Conservation (phyloP, 2,888 invertebrate species). For the Plutella xylostella region DNA sequence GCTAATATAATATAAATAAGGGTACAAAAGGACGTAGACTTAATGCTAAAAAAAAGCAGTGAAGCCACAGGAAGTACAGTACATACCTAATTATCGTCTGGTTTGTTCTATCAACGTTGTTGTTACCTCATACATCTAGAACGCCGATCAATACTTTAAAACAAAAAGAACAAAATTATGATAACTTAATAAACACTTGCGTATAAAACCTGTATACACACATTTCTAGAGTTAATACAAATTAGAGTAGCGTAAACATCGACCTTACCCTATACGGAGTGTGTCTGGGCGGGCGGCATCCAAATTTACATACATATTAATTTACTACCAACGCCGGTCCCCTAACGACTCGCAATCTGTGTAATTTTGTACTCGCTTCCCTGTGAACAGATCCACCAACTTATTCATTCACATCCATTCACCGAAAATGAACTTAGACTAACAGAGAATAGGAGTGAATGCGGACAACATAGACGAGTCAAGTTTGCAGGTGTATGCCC, state of each 20-base stretch:
- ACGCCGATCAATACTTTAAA: too few species aligned
- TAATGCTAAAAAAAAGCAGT: too few species aligned
- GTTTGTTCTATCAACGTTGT: too few species aligned
- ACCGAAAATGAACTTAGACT: neutral
- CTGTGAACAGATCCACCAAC: neutral
- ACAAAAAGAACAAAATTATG: neutral
- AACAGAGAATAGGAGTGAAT: neutral
- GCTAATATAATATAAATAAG: too few species aligned
- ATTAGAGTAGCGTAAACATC: slow-evolving; percentile 27
- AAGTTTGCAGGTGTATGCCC: slow-evolving; percentile 8
- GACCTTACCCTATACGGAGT: slow-evolving; percentile 31
- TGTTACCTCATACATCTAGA: too few species aligned
- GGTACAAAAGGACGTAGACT: too few species aligned
- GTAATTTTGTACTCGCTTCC: slow-evolving; percentile 43
- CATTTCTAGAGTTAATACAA: too few species aligned
- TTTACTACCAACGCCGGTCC: slow-evolving; percentile 44
- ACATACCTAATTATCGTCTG: too few species aligned
- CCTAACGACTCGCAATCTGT: slow-evolving; percentile 49
- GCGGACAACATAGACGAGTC: neutral
- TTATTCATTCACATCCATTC: too few species aligned
- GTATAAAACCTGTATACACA: too few species aligned
- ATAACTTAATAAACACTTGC: too few species aligned
- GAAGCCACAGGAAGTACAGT: too few species aligned
- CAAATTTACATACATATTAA: slow-evolving; percentile 66
- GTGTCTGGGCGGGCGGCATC: slow-evolving; percentile 32